phyloP scores from a whole-genome alignment of 2,888 invertebrate species.

The Masnerella sp. region DNA sequence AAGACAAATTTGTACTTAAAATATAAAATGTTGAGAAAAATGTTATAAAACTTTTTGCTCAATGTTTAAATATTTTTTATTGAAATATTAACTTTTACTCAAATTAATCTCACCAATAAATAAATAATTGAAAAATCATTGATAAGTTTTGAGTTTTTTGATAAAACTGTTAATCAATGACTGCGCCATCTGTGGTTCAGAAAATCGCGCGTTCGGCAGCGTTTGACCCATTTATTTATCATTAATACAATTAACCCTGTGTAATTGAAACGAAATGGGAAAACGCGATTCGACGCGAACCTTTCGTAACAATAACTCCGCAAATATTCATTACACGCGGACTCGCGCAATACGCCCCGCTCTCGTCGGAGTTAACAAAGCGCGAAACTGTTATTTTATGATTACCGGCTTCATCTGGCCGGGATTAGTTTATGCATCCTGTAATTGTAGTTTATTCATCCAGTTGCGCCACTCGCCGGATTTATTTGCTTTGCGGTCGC shows the following conservation, averaged over 20 bases:
- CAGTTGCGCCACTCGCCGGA: constrained; percentile 23
- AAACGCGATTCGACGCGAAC: neutral
- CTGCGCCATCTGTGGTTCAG: neutral
- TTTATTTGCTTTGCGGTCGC: constrained; percentile 39
- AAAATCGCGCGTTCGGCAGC: neutral
- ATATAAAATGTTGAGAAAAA: too few relatives aligned
- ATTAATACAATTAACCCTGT: neutral
- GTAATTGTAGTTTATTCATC: constrained; percentile 38
- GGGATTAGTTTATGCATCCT: constrained; percentile 23
- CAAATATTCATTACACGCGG: constrained; percentile 17
- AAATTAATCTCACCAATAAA: too few relatives aligned
- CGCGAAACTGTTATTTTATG: constrained; percentile 38
- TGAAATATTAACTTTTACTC: too few relatives aligned
- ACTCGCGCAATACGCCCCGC: constrained; percentile 4
- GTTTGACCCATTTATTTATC: constrained; percentile 5
- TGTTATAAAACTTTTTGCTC: too few relatives aligned
- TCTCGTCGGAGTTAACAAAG: constrained; percentile 15
- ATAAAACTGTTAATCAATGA: neutral
- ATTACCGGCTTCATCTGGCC: constrained; percentile 33
- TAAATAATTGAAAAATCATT: too few relatives aligned
- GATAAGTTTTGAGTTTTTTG: too few relatives aligned
- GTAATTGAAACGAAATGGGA: constrained; percentile 2
- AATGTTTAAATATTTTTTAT: too few relatives aligned
- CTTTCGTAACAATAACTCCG: constrained; percentile 23
- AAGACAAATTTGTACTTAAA: too few relatives aligned